A percentile compares a stretch with the other conserved stretches of the same genome.
These are phyloP conservation scores for Masticophis lateralis DNA, from an alignment of 2,797 vertebrate genomes.

Conservation along the genomic window DNA sequence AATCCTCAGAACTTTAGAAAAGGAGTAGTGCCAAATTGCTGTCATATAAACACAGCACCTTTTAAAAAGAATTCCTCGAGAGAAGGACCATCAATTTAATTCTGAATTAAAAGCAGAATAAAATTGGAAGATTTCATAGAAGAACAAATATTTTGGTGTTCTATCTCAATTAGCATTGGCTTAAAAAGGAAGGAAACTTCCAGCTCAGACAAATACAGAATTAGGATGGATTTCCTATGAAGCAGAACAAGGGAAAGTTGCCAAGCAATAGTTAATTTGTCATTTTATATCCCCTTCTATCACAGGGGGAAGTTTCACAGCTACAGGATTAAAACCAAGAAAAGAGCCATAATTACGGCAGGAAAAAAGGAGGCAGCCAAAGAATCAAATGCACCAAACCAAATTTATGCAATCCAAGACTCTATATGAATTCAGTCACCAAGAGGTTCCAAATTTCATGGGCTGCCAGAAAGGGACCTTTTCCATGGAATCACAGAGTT, in stretches of 20 bases:
- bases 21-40: not conserved
- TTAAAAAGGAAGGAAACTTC: not conserved
- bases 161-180: not conserved
- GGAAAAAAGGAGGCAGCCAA: not conserved
- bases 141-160: not conserved
- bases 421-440: not conserved
- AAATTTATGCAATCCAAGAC: not conserved
- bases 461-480: not conserved
- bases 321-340: not conserved
- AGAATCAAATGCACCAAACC: not conserved
- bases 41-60: not conserved
- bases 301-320: not conserved
- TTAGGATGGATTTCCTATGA: not conserved
- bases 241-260: not conserved
- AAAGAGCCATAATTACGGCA: not conserved
- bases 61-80: not conserved
- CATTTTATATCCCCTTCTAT: not conserved
- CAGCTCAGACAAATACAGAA: not conserved
- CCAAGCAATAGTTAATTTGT: not conserved
- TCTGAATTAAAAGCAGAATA: not conserved
- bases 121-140: not conserved
- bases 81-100: not conserved
- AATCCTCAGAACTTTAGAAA: not conserved
- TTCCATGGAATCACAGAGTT: not conserved
- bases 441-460: not conserved